phyloP scores from a whole-genome alignment of 1,140 invertebrate genomes.

The Tetramorium parvispinum region DNA sequence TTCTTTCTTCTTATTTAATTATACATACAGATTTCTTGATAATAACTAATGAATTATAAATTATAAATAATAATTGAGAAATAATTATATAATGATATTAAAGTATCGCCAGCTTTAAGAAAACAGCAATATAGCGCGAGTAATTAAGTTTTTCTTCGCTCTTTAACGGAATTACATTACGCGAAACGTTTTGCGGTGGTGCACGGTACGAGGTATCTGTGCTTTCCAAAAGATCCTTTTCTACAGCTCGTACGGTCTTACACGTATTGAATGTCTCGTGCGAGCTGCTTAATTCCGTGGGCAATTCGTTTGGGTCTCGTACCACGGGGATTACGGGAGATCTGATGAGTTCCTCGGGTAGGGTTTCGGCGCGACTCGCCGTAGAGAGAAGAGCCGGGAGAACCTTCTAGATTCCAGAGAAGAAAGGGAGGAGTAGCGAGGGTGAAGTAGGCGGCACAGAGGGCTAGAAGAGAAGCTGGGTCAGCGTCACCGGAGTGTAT shows the following conservation, averaged over 20 bases:
- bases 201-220: constrained; percentile 3
- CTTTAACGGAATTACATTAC: constrained; percentile 15
- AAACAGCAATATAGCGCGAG: background rate
- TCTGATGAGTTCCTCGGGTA: constrained; percentile 83
- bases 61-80: background rate
- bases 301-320: constrained; percentile 81
- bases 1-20: too few relatives aligned
- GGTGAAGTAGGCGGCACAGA: constrained; percentile 68
- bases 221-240: constrained; percentile 37
- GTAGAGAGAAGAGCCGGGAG: constrained; percentile 76
- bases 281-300: constrained; percentile 80
- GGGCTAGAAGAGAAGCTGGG: constrained; percentile 78
- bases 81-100: background rate
- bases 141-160: background rate
- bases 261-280: constrained; percentile 62
- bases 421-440: constrained; percentile 76
- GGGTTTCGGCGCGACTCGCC: constrained; percentile 73
- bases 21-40: background rate
- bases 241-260: constrained; percentile 29
- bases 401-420: constrained; percentile 74
- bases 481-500: constrained; percentile 85
- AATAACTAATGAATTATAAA: background rate
- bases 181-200: constrained; percentile 1
- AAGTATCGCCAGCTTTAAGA: background rate
- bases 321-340: constrained; percentile 82